Conservation (phyloP, 2,888 invertebrate species). For the Trachelus troglodyta region DNA sequence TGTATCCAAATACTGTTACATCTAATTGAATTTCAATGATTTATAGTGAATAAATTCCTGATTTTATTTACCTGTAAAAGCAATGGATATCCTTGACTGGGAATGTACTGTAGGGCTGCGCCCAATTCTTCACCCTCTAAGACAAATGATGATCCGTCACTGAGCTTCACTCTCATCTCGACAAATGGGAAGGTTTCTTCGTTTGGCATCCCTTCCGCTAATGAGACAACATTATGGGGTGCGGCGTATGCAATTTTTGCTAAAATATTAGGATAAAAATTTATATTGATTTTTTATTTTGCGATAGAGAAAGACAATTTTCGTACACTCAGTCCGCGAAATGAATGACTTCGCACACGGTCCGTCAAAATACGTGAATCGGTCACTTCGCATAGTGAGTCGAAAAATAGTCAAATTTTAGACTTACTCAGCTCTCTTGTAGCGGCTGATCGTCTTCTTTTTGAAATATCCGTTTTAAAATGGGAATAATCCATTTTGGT, state of each 20-base stretch:
- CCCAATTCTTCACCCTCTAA: conserved; percentile 73
- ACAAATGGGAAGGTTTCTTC: conserved; percentile 78
- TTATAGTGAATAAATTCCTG: not conserved
- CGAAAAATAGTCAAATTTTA: not conserved
- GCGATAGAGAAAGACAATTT: no score
- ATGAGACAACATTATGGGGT: conserved; percentile 69
- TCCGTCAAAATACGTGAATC: no score
- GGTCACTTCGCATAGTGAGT: no score
- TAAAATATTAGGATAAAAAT: conserved; percentile 39
- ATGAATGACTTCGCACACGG: no score
- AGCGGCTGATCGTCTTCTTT: conserved; percentile 67
- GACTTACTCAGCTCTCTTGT: conserved; percentile 70
- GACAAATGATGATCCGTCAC: conserved; percentile 69
- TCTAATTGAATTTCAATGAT: not conserved
- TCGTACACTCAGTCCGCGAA: no score
- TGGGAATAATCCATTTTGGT: conserved; percentile 66
- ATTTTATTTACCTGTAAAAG: conserved; percentile 48
- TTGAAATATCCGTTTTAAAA: conserved; percentile 67
- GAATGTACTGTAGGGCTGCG: conserved; percentile 79
- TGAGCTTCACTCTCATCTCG: conserved; percentile 71
- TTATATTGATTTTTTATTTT: no score
- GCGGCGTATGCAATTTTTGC: conserved; percentile 69
- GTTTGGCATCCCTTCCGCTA: conserved; percentile 82
- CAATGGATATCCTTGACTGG: conserved; percentile 75
- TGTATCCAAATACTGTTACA: not conserved